These are phyloP conservation scores for Xenus cinereus DNA, from an alignment of 2,113 vertebrate species.

Conservation along the genomic window DNA sequence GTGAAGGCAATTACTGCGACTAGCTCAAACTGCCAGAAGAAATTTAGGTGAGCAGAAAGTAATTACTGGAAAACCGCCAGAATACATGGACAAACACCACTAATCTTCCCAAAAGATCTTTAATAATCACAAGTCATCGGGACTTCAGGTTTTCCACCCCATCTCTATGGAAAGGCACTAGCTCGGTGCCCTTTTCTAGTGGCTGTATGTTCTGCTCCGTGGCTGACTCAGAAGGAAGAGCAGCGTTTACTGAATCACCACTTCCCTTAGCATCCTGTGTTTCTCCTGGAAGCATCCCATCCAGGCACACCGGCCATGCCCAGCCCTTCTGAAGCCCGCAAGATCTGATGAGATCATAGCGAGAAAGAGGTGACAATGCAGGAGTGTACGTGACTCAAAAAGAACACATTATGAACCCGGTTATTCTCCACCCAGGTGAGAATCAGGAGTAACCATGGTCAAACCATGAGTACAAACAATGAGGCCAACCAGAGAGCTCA, in stretches of 20 bases:
- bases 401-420: not conserved
- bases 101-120: not conserved
- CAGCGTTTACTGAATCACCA: slow-evolving; percentile 39
- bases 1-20: not conserved
- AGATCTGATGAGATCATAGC: slow-evolving; percentile 54
- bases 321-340: slow-evolving; percentile 38
- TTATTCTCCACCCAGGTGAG: slow-evolving; percentile 40
- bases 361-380: slow-evolving; percentile 46
- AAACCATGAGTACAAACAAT: not conserved
- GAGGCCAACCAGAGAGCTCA: not conserved
- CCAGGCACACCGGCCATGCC: not conserved
- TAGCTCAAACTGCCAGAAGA: slow-evolving; percentile 20
- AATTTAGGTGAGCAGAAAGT: slow-evolving; percentile 13
- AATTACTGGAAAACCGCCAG: not conserved
- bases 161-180: not conserved
- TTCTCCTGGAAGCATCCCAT: slow-evolving; percentile 55
- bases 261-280: slow-evolving; percentile 44
- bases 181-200: not conserved
- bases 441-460: not conserved
- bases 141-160: not conserved
- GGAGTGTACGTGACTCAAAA: slow-evolving; percentile 41
- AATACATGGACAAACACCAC: not conserved
- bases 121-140: not conserved
- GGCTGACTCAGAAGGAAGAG: slow-evolving; percentile 49
- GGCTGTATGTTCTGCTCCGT: not conserved